These are phyloP conservation scores for Pseudochirops corinnae DNA, from an alignment of 2,797 vertebrate species.

Conservation along the genomic window DNA sequence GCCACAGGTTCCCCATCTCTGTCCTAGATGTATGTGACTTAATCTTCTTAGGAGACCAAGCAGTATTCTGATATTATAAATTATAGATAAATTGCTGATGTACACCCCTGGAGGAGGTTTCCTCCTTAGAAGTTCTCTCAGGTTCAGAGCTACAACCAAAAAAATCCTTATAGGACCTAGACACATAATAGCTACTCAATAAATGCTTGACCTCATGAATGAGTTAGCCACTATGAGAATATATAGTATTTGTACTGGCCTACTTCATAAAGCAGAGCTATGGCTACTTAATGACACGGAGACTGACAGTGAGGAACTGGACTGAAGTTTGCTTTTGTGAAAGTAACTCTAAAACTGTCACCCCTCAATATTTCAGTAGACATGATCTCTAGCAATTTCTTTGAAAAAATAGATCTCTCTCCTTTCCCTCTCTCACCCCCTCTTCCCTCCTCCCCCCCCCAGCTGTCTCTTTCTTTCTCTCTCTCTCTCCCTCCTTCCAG, in stretches of 20 bases:
- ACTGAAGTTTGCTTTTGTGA: background rate
- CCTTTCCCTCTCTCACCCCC: too few species aligned
- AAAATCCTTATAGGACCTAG: background rate
- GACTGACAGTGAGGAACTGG: background rate
- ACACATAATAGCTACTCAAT: background rate
- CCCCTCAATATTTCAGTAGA: background rate
- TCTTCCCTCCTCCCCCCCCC: fast-evolving
- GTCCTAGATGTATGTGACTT: background rate
- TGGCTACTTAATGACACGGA: background rate
- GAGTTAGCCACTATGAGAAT: background rate
- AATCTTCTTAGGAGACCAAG: background rate
- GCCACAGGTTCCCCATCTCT: too few species aligned
- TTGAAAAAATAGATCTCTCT: background rate
- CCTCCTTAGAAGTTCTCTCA: background rate
- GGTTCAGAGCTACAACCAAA: background rate
- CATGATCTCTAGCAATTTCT: background rate
- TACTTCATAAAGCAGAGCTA: background rate
- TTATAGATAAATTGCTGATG: background rate
- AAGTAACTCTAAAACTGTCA: background rate
- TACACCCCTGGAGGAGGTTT: background rate
- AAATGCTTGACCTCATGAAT: background rate
- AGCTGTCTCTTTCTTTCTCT: background rate
- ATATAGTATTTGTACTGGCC: background rate
- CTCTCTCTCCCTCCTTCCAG: background rate
- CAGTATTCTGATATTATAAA: background rate